These are phyloP conservation scores for Mesorhabditis spiculigera DNA, from an alignment of 2,888 invertebrate genomes.

Conservation along the genomic window DNA sequence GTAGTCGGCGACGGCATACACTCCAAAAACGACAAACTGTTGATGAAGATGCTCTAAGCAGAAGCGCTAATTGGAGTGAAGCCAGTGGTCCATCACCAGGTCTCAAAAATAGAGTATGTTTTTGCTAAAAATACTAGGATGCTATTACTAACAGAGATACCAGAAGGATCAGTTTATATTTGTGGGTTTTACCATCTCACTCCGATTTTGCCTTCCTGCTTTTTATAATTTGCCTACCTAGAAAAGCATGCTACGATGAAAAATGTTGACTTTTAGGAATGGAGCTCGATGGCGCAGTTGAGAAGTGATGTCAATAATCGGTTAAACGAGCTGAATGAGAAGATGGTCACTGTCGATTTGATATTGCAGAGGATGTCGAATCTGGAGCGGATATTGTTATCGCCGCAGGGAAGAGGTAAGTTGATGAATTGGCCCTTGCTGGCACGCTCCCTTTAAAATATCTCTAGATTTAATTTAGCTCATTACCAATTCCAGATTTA, in stretches of 20 bases:
- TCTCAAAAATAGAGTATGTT: background rate
- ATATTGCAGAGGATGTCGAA: constrained; percentile 26
- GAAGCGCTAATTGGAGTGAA: constrained; percentile 31
- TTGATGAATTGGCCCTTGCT: constrained; percentile 12
- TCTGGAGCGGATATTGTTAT: constrained; percentile 19
- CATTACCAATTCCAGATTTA: background rate
- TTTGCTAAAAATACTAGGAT: constrained; percentile 8
- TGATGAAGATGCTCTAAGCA: constrained; percentile 40
- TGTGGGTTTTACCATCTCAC: background rate
- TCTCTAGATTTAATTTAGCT: background rate
- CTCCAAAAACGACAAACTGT: constrained; percentile 45
- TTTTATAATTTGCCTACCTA: background rate
- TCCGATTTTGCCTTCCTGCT: background rate
- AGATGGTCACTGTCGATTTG: constrained; percentile 34
- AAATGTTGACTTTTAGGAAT: constrained; percentile 20
- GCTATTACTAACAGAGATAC: background rate
- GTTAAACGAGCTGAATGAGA: constrained; percentile 39
- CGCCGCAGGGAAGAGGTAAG: constrained; percentile 1
- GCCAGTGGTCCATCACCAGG: constrained; percentile 13
- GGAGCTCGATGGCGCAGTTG: constrained; percentile 41
- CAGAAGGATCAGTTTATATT: background rate
- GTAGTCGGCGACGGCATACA: constrained; percentile 9
- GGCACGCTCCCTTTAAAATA: constrained; percentile 29
- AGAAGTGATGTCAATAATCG: constrained; percentile 40
- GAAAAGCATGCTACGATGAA: too few species aligned